Evolutionary conservation across 2,888 invertebrate genomes (phyloP), one percentile per base, ranked within the genome.

Genomic region (Mesorhabditis belari): DNA sequence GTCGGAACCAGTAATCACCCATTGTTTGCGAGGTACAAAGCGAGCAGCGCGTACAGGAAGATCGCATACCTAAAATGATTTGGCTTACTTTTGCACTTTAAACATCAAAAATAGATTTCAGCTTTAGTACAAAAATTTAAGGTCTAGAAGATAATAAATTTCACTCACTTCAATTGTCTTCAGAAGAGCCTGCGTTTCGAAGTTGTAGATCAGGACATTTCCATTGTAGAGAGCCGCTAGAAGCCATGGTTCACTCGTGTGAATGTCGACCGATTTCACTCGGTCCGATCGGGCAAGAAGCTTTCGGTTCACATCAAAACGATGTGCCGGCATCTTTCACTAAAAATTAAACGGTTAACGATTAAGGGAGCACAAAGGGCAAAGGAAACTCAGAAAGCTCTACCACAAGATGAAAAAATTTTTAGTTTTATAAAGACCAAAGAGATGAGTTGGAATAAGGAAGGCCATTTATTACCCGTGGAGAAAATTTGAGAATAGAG

Each of bases 151-250:
- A 12, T 2, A 35, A 49, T 49, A 58, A 4, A 55, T 17, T 53
- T n/a, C 27, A 57, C 55, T 19, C 3, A 88, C 87, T 85, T 87
- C 84, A 76, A 85, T 85, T 0, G 85, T 83, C 73, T 86, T 86
- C 62, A 86, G 83, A 55, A 86, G 79, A 75, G 83, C 82, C 81
- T 95, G 95, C 65, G 90, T 91, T 82, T 98, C 96, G 84, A 92
- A 90, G 83, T 98, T 96, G 95, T 96, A 99, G 80, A 99, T 91
- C 86, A 98, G 95, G 76, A 96, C 93, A 85, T 96, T 92, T 75
- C 98, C 98, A 85, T 93, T 95, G 86, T 99, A 99, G 29, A 99
- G 86, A 49, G 94, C 92, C 77, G 93, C 95, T 58, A 98, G 86
- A 87, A 98, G 91, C 98, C 98, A 99, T 71, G 95, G 94, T 82